Evolutionary conservation across 2,888 invertebrate genomes (phyloP), one percentile per base, ranked within the genome.

Genomic region (Apamea sordens): DNA sequence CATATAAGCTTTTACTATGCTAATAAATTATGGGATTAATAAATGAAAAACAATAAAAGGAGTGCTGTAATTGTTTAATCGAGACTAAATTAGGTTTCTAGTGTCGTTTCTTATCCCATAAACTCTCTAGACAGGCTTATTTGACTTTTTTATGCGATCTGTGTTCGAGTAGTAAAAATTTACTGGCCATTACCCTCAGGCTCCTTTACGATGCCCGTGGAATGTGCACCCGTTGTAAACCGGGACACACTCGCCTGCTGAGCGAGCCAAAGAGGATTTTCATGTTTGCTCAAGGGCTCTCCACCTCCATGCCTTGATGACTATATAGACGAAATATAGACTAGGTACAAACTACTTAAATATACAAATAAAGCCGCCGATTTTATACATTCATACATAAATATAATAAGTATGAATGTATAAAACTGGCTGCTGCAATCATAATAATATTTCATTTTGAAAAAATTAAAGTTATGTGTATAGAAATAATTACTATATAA

Each of bases 121-220:
- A 91, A 92, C 87, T 90, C 84, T 80, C 72, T 61, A 71, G 85
- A 86, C 85, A 79, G 85, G 86, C 89, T 91, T 92, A 93, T 93
- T 92, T 91, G 91, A 84, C 88, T 89, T 89, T 88, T 92, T 92
- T 92, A 92, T 91, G 90, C 84, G 89, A 90, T 91, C 91, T 92
- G 90, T 91, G 92, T 92, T 90, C 83, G 87, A 89, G 92, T 87
- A 88, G 92, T 94, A 94, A 94, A 94, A 92, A 90, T 92, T 92
- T 93, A 93, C 89, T 92, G 89, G 88, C 90, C 89, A 89, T 94
- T 92, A 91, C 92, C 82, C 85, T 74, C 88, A 83, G 91, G 87
- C 84, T 90, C 84, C 90, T 93, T 94, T 94, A 94, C 93, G 93
- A 93, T 85, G 86, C 83, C 79, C 81, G 80, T 82, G 85, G 88